Evolutionary conservation across 2,797 vertebrate genomes (phyloP).

Genomic region (Heteromormyrus szaboi): DNA sequence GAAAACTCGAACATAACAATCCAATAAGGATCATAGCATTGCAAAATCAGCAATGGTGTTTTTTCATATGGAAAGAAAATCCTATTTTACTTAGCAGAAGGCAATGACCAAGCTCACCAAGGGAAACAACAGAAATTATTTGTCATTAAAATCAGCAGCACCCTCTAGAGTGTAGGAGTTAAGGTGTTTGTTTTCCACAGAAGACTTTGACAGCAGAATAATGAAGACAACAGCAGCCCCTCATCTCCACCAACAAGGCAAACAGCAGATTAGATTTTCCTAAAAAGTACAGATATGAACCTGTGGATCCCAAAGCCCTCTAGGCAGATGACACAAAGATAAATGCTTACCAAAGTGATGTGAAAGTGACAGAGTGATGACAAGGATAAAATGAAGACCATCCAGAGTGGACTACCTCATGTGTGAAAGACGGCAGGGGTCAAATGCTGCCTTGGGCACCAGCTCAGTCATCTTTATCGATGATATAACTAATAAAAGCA

Average conservation of each 20-base stretch:
- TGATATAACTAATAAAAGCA: background rate
- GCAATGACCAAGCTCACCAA: background rate
- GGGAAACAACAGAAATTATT: background rate
- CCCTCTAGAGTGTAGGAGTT: background rate
- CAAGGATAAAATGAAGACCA: background rate
- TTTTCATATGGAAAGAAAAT: background rate
- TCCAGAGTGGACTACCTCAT: background rate
- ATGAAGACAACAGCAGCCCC: background rate
- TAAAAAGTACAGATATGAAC: background rate
- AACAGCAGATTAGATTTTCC: background rate
- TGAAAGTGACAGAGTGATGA: background rate
- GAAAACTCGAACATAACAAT: background rate
- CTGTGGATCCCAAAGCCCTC: background rate
- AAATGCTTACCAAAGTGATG: background rate
- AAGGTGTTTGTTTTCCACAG: background rate
- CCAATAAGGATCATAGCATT: background rate
- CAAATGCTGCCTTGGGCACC: background rate
- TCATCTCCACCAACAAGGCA: conserved; percentile 1
- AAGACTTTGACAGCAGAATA: background rate
- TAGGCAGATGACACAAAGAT: background rate
- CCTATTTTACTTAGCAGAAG: background rate
- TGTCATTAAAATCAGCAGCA: background rate
- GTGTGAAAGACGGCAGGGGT: background rate
- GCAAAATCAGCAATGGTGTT: background rate
- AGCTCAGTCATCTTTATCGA: background rate